Evolutionary conservation across 2,113 vertebrate genomes (phyloP).

Genomic region (Lamprotornis superbus): DNA sequence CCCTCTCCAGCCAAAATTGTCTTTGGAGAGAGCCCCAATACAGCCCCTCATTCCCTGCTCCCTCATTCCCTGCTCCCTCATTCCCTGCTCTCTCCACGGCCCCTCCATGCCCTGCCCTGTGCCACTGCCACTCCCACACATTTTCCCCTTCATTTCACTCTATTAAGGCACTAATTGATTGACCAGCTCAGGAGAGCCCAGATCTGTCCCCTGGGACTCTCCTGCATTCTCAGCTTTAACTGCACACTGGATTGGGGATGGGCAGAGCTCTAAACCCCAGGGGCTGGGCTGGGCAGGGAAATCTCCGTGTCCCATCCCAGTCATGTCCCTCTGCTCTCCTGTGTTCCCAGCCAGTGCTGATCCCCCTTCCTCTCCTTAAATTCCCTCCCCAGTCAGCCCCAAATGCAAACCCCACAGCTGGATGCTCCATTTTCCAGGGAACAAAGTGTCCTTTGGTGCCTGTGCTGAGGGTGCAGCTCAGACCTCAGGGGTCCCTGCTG

Average conservation of each 20-base stretch:
- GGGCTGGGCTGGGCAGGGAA: background rate
- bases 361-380: accelerated
- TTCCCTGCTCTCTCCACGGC: background rate
- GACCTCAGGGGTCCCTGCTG: background rate
- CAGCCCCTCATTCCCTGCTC: background rate
- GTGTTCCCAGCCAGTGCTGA: background rate
- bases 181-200: background rate
- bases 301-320: background rate
- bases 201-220: background rate
- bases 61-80: background rate
- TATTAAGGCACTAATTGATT: slow-evolving; percentile 45
- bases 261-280: background rate
- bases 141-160: slow-evolving; percentile 54
- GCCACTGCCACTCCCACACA: background rate
- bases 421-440: background rate
- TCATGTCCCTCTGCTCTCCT: accelerated
- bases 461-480: background rate
- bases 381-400: background rate
- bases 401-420: background rate
- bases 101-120: background rate
- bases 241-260: background rate
- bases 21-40: background rate
- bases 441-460: background rate
- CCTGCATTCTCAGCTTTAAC: background rate
- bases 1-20: background rate